Conservation (phyloP, 2,888 invertebrate genomes). For the Quadriops clusia region DNA sequence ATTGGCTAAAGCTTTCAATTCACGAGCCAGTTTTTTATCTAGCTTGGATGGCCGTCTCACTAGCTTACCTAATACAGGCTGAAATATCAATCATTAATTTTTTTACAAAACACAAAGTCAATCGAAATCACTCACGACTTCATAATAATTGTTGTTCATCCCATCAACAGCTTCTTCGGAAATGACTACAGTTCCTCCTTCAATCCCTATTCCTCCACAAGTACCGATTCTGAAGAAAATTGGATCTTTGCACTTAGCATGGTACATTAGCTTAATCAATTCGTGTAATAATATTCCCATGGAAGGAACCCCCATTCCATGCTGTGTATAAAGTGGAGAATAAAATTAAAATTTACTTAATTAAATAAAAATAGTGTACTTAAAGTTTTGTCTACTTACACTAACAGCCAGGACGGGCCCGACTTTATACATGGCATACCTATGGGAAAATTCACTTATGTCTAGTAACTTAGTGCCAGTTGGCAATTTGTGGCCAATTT, state of each 20-base stretch:
- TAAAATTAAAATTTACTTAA: no score
- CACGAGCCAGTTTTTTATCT: slow-evolving; percentile 67
- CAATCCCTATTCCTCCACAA: slow-evolving; percentile 86
- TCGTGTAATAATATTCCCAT: slow-evolving; percentile 92
- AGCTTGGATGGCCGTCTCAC: slow-evolving; percentile 72
- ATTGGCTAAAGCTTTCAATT: slow-evolving; percentile 63
- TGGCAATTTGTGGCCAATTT: slow-evolving; percentile 81
- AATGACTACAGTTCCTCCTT: slow-evolving; percentile 88
- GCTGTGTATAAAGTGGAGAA: slow-evolving; percentile 56
- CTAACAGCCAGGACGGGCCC: slow-evolving; percentile 77
- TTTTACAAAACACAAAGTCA: slow-evolving; percentile 1
- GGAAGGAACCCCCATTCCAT: slow-evolving; percentile 97
- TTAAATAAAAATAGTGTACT: no score
- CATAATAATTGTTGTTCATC: slow-evolving; percentile 65
- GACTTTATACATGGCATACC: slow-evolving; percentile 94
- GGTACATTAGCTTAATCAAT: slow-evolving; percentile 90
- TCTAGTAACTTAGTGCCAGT: slow-evolving; percentile 79
- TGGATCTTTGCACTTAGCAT: slow-evolving; percentile 78
- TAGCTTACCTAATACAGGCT: slow-evolving; percentile 78
- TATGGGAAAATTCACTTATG: slow-evolving; percentile 82
- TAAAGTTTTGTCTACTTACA: slow-evolving; percentile 55
- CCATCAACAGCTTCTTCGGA: slow-evolving; percentile 88
- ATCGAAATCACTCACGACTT: slow-evolving; percentile 53
- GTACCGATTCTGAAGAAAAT: slow-evolving; percentile 89
- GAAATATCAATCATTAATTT: slow-evolving; percentile 21